phyloP scores from a whole-genome alignment of 2,797 vertebrate species.

The Sebastes elongatus region DNA sequence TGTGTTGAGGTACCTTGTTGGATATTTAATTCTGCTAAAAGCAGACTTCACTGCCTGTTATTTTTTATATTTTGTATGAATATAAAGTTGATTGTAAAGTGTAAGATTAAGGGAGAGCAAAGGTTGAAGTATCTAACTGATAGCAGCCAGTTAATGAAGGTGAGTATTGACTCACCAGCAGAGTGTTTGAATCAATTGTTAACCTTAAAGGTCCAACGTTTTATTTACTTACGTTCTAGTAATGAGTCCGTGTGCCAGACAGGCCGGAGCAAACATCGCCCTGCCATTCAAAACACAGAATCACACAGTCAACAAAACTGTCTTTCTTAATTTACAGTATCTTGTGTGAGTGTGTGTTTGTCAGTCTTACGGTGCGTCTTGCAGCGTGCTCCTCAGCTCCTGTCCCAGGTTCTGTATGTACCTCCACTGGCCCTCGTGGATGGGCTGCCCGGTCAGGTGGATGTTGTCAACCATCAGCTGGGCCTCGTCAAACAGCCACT shows the following conservation, averaged over 20 bases:
- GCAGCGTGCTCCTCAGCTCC: slow-evolving; percentile 90
- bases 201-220: neutral
- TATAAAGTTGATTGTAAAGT: neutral
- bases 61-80: too few species aligned
- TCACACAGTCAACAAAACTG: neutral
- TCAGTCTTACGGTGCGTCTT: slow-evolving; percentile 64
- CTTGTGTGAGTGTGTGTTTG: neutral
- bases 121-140: neutral
- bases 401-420: slow-evolving; percentile 93
- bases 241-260: slow-evolving; percentile 94
- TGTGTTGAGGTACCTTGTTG: neutral
- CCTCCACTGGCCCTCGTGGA: slow-evolving; percentile 93
- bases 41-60: too few species aligned
- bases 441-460: slow-evolving; percentile 90
- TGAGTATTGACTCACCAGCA: neutral
- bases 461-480: slow-evolving; percentile 93
- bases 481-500: slow-evolving; percentile 97
- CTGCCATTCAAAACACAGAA: slow-evolving; percentile 71
- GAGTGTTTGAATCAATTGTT: neutral
- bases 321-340: neutral
- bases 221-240: slow-evolving; percentile 87
- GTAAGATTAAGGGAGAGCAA: neutral
- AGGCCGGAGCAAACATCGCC: slow-evolving; percentile 93
- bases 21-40: neutral
- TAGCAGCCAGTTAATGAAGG: neutral